Conservation (phyloP, 1,140 invertebrate species). For the Aphelinus atriplicis region DNA sequence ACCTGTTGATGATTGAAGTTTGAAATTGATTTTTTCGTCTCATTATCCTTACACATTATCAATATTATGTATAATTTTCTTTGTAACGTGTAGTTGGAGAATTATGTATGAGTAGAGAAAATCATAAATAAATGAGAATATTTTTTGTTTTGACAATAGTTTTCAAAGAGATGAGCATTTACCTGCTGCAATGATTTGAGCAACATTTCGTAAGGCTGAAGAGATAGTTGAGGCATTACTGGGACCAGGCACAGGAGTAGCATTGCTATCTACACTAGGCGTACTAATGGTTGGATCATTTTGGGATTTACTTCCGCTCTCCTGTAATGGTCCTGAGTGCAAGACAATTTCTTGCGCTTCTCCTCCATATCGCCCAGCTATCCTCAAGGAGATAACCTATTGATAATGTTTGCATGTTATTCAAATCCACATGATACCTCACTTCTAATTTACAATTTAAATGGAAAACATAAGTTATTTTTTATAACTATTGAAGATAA, state of each 20-base stretch:
- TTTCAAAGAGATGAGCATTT: slow-evolving; percentile 29
- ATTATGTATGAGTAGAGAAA: not conserved
- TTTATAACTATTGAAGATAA: not conserved
- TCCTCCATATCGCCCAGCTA: slow-evolving; percentile 79
- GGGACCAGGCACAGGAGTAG: slow-evolving; percentile 59
- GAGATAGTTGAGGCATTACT: slow-evolving; percentile 61
- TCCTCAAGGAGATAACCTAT: slow-evolving; percentile 84
- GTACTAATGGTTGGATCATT: slow-evolving; percentile 50
- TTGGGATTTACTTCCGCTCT: slow-evolving; percentile 58
- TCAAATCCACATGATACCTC: not conserved
- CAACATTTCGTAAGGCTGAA: slow-evolving; percentile 60
- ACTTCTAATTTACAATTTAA: slow-evolving; percentile 15
- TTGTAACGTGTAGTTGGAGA: not conserved
- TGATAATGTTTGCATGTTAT: slow-evolving; percentile 19
- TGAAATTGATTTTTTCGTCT: too few relatives aligned
- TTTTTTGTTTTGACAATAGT: slow-evolving; percentile 1
- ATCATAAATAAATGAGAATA: slow-evolving; percentile 7
- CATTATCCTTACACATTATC: too few relatives aligned
- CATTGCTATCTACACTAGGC: slow-evolving; percentile 50
- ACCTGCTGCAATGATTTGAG: slow-evolving; percentile 63
- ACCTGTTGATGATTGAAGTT: slow-evolving; percentile 44
- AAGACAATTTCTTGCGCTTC: slow-evolving; percentile 82
- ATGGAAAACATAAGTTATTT: not conserved
- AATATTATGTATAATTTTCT: too few relatives aligned
- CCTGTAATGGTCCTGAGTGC: slow-evolving; percentile 68